phyloP scores from a whole-genome alignment of 2,113 vertebrate species.

The Chloropsis cyanopogon region DNA sequence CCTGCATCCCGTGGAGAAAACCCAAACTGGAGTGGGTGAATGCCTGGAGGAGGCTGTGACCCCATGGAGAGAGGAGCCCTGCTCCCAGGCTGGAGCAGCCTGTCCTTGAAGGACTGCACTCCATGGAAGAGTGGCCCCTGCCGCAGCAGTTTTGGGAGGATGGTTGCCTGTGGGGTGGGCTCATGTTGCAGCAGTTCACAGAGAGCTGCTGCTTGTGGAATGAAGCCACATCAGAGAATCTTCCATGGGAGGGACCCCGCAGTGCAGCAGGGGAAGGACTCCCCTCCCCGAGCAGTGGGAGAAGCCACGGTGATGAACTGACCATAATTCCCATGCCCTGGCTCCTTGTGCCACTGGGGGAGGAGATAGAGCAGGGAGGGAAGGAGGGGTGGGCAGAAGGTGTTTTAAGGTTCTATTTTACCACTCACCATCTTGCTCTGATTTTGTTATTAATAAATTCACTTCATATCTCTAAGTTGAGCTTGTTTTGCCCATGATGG shows the following conservation, averaged over 20 bases:
- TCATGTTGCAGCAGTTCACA: background rate
- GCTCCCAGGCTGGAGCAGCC: background rate
- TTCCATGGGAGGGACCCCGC: background rate
- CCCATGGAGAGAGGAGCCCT: background rate
- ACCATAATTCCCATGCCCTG: no score
- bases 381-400: background rate
- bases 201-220: background rate
- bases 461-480: background rate
- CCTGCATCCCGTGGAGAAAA: background rate
- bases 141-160: rapidly evolving
- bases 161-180: background rate
- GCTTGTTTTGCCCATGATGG: background rate
- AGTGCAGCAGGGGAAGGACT: background rate
- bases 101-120: background rate
- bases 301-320: background rate
- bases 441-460: background rate
- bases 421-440: background rate
- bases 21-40: rapidly evolving
- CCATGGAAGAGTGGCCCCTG: rapidly evolving
- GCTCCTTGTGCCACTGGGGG: background rate
- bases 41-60: background rate
- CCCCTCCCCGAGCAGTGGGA: background rate
- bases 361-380: background rate
- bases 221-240: background rate
- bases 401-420: background rate